Conservation (phyloP, 2,888 invertebrate species). For the Orgyia antiqua region DNA sequence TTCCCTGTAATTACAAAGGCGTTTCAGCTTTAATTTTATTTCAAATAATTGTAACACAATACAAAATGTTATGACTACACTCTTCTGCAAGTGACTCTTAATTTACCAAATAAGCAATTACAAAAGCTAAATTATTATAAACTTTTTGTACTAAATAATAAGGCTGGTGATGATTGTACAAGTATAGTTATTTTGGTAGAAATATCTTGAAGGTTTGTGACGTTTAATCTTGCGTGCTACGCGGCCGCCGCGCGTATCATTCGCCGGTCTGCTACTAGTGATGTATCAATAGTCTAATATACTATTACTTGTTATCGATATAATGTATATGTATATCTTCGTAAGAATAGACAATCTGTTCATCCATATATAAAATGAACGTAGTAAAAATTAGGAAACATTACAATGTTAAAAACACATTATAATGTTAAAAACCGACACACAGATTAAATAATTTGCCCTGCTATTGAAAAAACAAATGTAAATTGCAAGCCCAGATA, state of each 20-base stretch:
- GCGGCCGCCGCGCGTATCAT: conserved; percentile 70
- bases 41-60: conserved; percentile 40
- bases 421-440: too few relatives aligned
- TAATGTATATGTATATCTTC: too few relatives aligned
- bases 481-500: too few relatives aligned
- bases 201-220: conserved; percentile 69
- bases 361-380: too few relatives aligned
- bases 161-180: conserved; percentile 21
- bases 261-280: conserved; percentile 49
- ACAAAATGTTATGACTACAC: conserved; percentile 35
- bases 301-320: background rate
- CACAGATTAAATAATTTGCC: too few relatives aligned
- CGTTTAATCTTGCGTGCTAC: conserved; percentile 76
- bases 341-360: too few relatives aligned
- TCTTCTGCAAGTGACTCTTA: conserved; percentile 56
- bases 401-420: background rate
- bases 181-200: conserved; percentile 38
- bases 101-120: conserved; percentile 23
- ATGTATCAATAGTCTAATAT: conserved; percentile 17
- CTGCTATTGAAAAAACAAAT: too few relatives aligned
- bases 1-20: conserved; percentile 9
- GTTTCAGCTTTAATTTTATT: conserved; percentile 27
- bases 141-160: conserved; percentile 27
- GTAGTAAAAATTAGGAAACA: too few relatives aligned
- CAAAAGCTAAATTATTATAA: conserved; percentile 16